Base-by-base conservation (phyloP, 2,797 vertebrate genomes). In the Sebastes umbrosus region DNA sequence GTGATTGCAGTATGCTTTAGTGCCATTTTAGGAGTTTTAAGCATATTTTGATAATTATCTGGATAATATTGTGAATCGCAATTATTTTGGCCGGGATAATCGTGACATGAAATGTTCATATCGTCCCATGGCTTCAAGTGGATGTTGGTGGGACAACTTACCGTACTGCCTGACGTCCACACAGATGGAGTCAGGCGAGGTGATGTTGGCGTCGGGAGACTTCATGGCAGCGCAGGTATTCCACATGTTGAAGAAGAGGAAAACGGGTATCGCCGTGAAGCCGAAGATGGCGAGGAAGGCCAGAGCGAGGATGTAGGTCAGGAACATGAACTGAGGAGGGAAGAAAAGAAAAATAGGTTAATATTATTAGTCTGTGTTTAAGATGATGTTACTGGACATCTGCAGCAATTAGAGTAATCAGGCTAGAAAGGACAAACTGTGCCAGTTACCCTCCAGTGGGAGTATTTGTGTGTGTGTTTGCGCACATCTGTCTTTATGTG, bases 201-300 rank as follows among this genome's bases (percentile, higher is more conserved):
- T 99, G 93, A 98, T 95, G 24, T 99, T 99, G 88, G 96, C 92
- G 75, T 97, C 95, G 0, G 97, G 97, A 25, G 96, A 96, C 93
- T 93, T 98, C 96, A 99, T 96, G 93, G 97, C 97, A 57, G 97
- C 96, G 18, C 98, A 99, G 67, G 97, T 97, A 64, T 93, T 98
- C 98, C 98, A 99, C 95, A 99, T 97, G 95, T 99, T 99, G 90
- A 98, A 99, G 93, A 99, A 99, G 93, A 99, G 97, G 84, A 98
- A 99, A 75, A 99, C 97, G 0, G 98, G 98, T 88, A 99, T 97
- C 1, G 97, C 97, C 0, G 98, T 99, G 94, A 99, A 99, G 85
- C 98, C 97, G 5, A 99, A 98, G 87, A 99, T 97, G 12, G 97
- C 97, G 11, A 99, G 96, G 96, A 99, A 99, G 92, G 95, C 96